Base-by-base conservation (phyloP, 2,888 invertebrate species). In the Drosophila formosana region DNA sequence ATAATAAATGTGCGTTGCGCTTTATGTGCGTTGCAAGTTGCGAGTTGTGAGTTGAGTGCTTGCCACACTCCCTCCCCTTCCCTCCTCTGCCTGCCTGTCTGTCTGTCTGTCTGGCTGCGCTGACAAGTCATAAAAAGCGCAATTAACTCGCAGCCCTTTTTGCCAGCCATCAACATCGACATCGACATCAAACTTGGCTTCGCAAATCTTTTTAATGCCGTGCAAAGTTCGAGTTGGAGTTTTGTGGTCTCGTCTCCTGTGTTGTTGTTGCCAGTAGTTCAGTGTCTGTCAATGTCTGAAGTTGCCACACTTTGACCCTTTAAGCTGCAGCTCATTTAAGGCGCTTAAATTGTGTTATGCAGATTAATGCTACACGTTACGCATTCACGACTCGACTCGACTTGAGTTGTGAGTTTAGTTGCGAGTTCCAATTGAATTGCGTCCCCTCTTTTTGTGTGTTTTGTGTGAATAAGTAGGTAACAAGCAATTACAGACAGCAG, bases 1-100 rank as follows among this genome's bases (percentile, higher is more conserved):
- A 89, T 90, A 90, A 89, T 89, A 90, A 90, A 90, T 90, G 84
- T 80, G 78, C 18, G 79, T 73, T 88, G 80, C 74, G 66, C 80
- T 81, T 81, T 76, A 80, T 76, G 72, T 56, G 66, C 70, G 49
- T 66, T 64, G 72, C 56, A 63, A 61, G 61, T 18, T 18, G 18
- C 18, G 18, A 18, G 18, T 18, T 18, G 18, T 43, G 57, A 51
- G 46, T 11, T 43, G 50, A 63, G 52, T 62, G 74, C 74, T 62
- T 32, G 7, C n/a, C 43, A 18, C 4, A n/a, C 41, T 7, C 18
- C 0, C 23, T 4, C 32, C 5, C 43, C 3, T 47, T 57, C 4
- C 58, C 9, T 5, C 18, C 13, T 2, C 26, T 0, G 37, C 6
- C 32, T 7, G 34, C 0, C 3, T 0, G 37, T 8, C 32, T 7